phyloP scores from a whole-genome alignment of 30 jellyfish, hydroid and myxozoan species.

The Aurelia sp. region DNA sequence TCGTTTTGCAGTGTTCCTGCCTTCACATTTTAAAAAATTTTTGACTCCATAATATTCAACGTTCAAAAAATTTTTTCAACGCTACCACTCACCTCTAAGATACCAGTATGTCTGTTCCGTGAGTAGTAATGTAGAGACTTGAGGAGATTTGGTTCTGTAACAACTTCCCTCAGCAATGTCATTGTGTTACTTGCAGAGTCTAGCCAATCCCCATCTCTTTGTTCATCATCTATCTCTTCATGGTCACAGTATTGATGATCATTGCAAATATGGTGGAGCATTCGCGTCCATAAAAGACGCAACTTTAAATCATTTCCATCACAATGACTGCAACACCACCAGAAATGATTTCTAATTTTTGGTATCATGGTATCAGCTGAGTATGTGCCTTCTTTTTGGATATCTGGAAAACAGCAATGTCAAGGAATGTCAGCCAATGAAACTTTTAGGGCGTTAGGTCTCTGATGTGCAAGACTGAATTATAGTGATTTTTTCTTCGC shows the following conservation, averaged over 20 bases:
- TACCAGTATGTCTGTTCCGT: background rate
- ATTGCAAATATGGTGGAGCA: slow-evolving; percentile 23
- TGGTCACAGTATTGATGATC: slow-evolving; percentile 35
- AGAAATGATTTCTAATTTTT: slow-evolving; percentile 15
- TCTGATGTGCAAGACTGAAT: too few relatives aligned
- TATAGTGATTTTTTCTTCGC: too few relatives aligned
- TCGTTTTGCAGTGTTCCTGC: too few relatives aligned
- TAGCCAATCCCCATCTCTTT: background rate
- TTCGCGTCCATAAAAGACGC: slow-evolving; percentile 7
- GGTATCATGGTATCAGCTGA: slow-evolving; percentile 7
- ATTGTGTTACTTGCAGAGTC: slow-evolving; percentile 12
- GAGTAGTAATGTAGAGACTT: background rate
- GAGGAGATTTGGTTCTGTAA: background rate
- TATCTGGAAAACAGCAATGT: too few relatives aligned
- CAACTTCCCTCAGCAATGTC: background rate
- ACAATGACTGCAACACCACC: slow-evolving; percentile 30
- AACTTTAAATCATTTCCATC: slow-evolving; percentile 23
- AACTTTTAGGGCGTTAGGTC: too few relatives aligned
- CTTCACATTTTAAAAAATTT: too few relatives aligned
- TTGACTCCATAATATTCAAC: too few relatives aligned
- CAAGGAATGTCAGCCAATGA: too few relatives aligned
- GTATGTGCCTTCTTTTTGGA: too few relatives aligned
- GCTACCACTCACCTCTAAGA: slow-evolving; percentile 1
- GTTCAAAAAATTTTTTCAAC: too few relatives aligned
- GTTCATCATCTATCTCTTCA: background rate